A percentile compares a stretch with the other conserved stretches of the same genome.
Evolutionary conservation across 23 tunicate species (phyloP).

Genomic region (Oikopleura dioica): DNA sequence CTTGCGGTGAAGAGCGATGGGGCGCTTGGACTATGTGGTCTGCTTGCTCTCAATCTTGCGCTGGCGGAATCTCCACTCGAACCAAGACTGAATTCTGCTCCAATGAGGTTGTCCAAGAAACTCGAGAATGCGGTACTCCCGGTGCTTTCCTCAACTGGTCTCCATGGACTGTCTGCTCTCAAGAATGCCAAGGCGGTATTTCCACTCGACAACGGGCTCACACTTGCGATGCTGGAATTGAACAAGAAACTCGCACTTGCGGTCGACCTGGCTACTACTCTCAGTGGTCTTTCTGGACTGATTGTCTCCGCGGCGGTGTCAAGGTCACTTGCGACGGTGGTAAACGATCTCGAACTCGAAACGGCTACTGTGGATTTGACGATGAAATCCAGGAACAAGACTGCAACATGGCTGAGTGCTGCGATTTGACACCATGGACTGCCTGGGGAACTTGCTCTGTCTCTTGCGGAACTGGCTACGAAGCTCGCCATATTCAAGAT

Average conservation of each 20-base stretch:
- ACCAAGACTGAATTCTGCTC: constrained; percentile 33
- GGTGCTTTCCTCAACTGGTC: constrained; percentile 40
- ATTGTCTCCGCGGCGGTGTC: constrained; percentile 13
- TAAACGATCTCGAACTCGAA: constrained; percentile 24
- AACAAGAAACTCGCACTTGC: constrained; percentile 29
- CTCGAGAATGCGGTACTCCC: constrained; percentile 45
- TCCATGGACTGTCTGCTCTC: constrained; percentile 43
- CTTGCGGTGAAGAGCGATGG: constrained; percentile 29
- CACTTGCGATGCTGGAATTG: constrained; percentile 21
- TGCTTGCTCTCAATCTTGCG: constrained; percentile 60
- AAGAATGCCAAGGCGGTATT: constrained; percentile 28
- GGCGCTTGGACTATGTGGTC: constrained; percentile 24
- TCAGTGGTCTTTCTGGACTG: constrained; percentile 42
- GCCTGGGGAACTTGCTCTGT: constrained; percentile 22
- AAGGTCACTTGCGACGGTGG: constrained; percentile 54
- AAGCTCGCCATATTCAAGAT: constrained; percentile 10
- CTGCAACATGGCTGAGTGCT: constrained; percentile 22
- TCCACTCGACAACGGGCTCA: constrained; percentile 33
- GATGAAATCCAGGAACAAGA: constrained; percentile 13
- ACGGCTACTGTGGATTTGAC: constrained; percentile 30
- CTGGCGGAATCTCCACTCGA: constrained; percentile 40
- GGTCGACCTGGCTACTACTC: constrained; percentile 42
- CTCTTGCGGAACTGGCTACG: constrained; percentile 20
- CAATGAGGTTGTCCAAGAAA: constrained; percentile 21
- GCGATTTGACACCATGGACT: constrained; percentile 19